phyloP scores from a whole-genome alignment of 2,113 vertebrate genomes.

The Charina bottae region DNA sequence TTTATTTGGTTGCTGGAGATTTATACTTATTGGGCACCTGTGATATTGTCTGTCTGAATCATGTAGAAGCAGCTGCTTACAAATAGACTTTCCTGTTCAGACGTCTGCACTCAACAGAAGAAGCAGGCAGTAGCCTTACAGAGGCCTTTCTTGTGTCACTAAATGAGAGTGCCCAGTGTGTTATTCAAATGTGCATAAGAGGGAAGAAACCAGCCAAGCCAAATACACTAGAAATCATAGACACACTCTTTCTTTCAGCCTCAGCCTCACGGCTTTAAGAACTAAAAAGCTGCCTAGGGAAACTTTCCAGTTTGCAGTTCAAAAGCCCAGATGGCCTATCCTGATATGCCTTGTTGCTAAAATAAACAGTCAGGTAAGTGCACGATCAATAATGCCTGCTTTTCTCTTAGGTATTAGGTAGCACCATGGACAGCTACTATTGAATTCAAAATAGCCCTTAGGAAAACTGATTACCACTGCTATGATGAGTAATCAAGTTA shows the following conservation, averaged over 20 bases:
- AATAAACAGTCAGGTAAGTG: neutral
- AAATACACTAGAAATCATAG: neutral
- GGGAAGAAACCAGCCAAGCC: neutral
- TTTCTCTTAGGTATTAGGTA: neutral
- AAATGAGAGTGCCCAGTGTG: too few species aligned
- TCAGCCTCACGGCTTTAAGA: neutral
- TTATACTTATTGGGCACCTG: neutral
- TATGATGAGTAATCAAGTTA: neutral
- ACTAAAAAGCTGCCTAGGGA: neutral
- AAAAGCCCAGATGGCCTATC: too few species aligned
- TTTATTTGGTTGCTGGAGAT: neutral
- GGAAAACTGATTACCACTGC: neutral
- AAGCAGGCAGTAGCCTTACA: neutral
- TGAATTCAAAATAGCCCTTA: neutral
- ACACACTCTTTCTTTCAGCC: neutral
- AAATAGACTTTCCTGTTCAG: neutral
- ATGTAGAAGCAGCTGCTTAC: neutral
- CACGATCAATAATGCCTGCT: neutral
- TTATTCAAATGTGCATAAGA: neutral
- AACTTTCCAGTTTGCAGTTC: neutral
- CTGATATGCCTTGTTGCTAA: neutral
- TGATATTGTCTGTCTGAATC: neutral
- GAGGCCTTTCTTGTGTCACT: neutral
- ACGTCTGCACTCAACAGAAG: neutral
- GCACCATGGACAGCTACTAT: constrained; percentile 13